Evolutionary conservation across 2,797 vertebrate genomes (phyloP), one percentile per base, ranked within the genome.

Genomic region (Aulostomus chinensis): DNA sequence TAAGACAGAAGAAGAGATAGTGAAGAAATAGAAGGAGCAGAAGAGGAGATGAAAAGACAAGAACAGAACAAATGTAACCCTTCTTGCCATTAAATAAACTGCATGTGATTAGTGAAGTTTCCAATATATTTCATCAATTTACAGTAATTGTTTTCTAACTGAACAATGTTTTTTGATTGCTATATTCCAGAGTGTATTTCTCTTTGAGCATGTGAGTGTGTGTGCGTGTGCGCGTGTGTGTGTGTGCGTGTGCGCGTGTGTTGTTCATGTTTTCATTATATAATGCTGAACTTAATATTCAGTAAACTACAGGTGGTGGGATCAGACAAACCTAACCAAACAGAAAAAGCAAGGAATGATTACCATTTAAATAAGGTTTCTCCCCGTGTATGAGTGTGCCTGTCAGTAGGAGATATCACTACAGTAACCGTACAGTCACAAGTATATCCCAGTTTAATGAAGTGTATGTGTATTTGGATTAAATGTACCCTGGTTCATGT

Each of bases 331-430:
- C 61, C 56, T 71, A 76, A 76, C 63, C 68, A 78, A 85, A 87
- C 79, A 80, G 66, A 59, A 78, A 68, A 72, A 49, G 74, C 63
- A 78, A 87, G 75, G 66, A 77, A 71, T 83, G 71, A 85, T 86
- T 89, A 81, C 64, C 83, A 89, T 89, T 85, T 85, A 83, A 82
- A 88, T 86, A 86, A 82, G 80, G 71, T 83, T 77, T 74, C 68
- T 55, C 54, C 28, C 15, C 29, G 14, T 21, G 43, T 24, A 25
- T 45, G 49, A 41, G 29, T 54, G 53, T 32, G 15, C 48, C 22
- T 17, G 6, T 33, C 18, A 8, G n/a, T 16, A 30, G 2, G 20
- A 13, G 1, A 28, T 9, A 15, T 5, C 9, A 9, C 12, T 30
- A 30, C n/a, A 21, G 6, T 21, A 21, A 21, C 6, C 20, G n/a